Evolutionary conservation across 2,888 invertebrate species (phyloP).

Genomic region (Asteroscopus sphinx): DNA sequence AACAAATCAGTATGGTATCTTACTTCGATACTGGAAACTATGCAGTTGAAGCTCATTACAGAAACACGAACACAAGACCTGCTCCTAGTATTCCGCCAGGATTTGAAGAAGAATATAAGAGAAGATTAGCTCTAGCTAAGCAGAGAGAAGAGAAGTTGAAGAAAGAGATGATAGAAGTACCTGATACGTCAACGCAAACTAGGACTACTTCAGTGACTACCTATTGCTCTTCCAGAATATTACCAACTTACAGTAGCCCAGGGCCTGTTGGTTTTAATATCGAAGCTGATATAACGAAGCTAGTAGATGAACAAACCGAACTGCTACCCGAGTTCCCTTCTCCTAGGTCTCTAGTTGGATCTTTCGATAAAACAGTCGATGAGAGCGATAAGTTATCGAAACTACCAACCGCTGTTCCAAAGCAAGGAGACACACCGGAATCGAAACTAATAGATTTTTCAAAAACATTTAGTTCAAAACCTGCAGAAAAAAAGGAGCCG

Average conservation of each 20-base stretch:
- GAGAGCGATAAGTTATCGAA: slow-evolving; percentile 1
- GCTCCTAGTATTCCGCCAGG: slow-evolving; percentile 76
- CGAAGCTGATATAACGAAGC: slow-evolving; percentile 43
- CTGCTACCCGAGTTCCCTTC: slow-evolving; percentile 15
- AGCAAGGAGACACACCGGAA: too few species aligned
- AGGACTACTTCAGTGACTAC: slow-evolving; percentile 56
- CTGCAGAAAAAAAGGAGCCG: slow-evolving; percentile 16
- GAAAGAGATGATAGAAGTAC: slow-evolving; percentile 40
- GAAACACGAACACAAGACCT: slow-evolving; percentile 72
- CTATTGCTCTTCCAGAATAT: slow-evolving; percentile 36
- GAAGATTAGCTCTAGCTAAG: slow-evolving; percentile 46
- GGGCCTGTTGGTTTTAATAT: slow-evolving; percentile 51
- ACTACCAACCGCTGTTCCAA: slow-evolving; percentile 24
- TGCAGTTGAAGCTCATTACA: slow-evolving; percentile 81
- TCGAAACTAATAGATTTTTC: too few species aligned
- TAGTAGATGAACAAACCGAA: slow-evolving; percentile 48
- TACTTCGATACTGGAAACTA: slow-evolving; percentile 87
- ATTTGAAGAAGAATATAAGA: slow-evolving; percentile 77
- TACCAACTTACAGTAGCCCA: slow-evolving; percentile 7
- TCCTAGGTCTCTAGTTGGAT: slow-evolving; percentile 7
- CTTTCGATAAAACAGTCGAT: slow-evolving; percentile 8
- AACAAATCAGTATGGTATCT: slow-evolving; percentile 77
- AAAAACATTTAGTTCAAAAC: too few species aligned
- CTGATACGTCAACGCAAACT: slow-evolving; percentile 75
- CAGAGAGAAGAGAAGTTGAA: slow-evolving; percentile 37